Base-by-base conservation (phyloP, 1,140 invertebrate genomes). In the Drosophila nigrodunni region DNA sequence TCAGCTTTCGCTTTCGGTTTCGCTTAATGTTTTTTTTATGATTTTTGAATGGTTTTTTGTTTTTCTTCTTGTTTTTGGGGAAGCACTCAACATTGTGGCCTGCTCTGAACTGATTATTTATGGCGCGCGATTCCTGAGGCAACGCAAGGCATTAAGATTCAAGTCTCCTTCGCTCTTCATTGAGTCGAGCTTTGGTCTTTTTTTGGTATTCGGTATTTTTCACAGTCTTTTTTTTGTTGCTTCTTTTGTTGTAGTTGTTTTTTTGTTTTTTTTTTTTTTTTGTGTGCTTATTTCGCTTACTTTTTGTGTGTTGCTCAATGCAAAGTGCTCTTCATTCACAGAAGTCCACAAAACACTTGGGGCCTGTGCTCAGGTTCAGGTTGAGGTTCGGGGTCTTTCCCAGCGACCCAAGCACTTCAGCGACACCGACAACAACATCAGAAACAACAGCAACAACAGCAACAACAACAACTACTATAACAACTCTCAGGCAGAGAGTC, bases 311-410 rank as follows among this genome's bases (percentile, higher is more conserved):
- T 70, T 59, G 55, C 81, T 79, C 72, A 87, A 87, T 87, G 82
- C 82, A 87, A 87, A 87, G 83, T 87, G 82, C 83, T 87, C 83
- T 87, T 82, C 83, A 87, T 87, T 87, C 82, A 87, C 79, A 87
- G 83, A 88, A 88, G 72, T 80, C 64, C 58, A 58, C 74, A 79
- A 54, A 39, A 21, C 54, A 57, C 37, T 57, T 57, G 49, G 49
- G 50, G 61, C 13, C 50, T 49, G 44, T 10, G 43, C 34, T 54
- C 13, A 68, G 71, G 37, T 73, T 66, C 35, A 66, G 15, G 35
- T 58, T 65, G 18, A 35, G 35, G 35, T 62, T 60, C 49, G 55
- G 55, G 65, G 39, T 47, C 66, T 60, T 74, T 74, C 50, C 43
- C 13, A 41, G 52, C 64, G 35, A 55, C 39, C 39, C 39, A 35